Percentiles rank a stretch among this genome's conserved stretches.
These are phyloP conservation scores for Odiellus spinosus DNA, from an alignment of 2,888 invertebrate species.

Conservation along the genomic window DNA sequence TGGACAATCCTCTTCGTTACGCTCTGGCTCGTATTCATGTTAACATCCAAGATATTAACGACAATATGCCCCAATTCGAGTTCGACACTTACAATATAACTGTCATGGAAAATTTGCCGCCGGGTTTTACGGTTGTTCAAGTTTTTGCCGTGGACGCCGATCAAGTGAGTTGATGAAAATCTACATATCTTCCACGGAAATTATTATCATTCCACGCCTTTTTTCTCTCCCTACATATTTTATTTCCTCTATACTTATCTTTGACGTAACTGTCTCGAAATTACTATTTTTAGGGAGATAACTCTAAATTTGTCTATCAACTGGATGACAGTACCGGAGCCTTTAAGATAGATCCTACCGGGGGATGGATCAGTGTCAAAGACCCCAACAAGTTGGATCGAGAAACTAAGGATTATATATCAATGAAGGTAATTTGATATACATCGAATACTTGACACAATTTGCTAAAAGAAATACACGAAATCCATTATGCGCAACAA, in stretches of 20 bases:
- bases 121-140: constrained; percentile 52
- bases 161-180: constrained; percentile 7
- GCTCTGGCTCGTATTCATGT: constrained; percentile 56
- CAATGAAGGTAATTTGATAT: constrained; percentile 38
- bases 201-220: not conserved
- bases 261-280: not conserved
- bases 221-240: not conserved
- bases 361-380: constrained; percentile 71
- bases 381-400: constrained; percentile 57
- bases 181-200: no score
- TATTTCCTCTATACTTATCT: not conserved
- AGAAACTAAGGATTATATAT: constrained; percentile 52
- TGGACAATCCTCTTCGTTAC: constrained; percentile 55
- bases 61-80: constrained; percentile 72
- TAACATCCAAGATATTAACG: constrained; percentile 58
- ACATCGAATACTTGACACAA: not conserved
- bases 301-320: constrained; percentile 65
- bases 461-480: no score
- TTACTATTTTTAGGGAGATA: constrained; percentile 42
- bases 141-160: constrained; percentile 34
- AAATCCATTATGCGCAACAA: no score
- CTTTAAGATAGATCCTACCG: constrained; percentile 58
- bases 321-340: constrained; percentile 56
- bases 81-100: constrained; percentile 80
- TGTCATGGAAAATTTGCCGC: constrained; percentile 76